A percentile compares a stretch with the other conserved stretches of the same genome.
phyloP scores from a whole-genome alignment of 2,797 vertebrate genomes.

The Sebastes umbrosus region DNA sequence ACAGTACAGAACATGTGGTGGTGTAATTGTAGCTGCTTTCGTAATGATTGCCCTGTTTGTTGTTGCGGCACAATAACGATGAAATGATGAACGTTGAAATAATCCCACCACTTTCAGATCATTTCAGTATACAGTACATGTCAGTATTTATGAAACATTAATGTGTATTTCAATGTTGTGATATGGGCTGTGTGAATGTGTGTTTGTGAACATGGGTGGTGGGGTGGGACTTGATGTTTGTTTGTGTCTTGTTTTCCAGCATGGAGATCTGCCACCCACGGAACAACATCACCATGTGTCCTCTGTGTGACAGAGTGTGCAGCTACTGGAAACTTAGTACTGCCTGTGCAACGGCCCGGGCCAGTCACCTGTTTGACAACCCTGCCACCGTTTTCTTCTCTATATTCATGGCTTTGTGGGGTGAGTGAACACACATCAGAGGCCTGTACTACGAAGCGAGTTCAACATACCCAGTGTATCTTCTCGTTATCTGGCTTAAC shows the following conservation, averaged over 20 bases:
- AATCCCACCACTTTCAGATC: not conserved
- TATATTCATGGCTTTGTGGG: constrained; percentile 98
- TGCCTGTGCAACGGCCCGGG: constrained; percentile 91
- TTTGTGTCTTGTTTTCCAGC: constrained; percentile 70
- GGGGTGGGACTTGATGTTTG: not conserved
- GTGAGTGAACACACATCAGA: constrained; percentile 75
- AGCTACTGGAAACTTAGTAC: constrained; percentile 96
- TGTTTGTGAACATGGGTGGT: not conserved
- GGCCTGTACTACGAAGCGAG: too few species aligned
- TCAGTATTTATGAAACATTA: not conserved
- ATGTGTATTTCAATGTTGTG: not conserved
- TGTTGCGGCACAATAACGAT: too few species aligned
- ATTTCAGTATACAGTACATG: not conserved
- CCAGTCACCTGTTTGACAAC: constrained; percentile 97
- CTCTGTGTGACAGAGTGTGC: constrained; percentile 92
- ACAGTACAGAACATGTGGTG: not conserved
- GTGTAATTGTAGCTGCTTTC: too few species aligned
- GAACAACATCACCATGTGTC: constrained; percentile 97
- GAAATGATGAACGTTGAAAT: not conserved
- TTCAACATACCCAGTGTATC: too few species aligned
- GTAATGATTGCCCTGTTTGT: too few species aligned
- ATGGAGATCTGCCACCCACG: constrained; percentile 96
- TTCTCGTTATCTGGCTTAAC: too few species aligned
- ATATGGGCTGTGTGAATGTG: not conserved
- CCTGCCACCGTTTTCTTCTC: constrained; percentile 98